Evolutionary conservation across 2,113 vertebrate species (phyloP).

Genomic region (Callipepla squamata): DNA sequence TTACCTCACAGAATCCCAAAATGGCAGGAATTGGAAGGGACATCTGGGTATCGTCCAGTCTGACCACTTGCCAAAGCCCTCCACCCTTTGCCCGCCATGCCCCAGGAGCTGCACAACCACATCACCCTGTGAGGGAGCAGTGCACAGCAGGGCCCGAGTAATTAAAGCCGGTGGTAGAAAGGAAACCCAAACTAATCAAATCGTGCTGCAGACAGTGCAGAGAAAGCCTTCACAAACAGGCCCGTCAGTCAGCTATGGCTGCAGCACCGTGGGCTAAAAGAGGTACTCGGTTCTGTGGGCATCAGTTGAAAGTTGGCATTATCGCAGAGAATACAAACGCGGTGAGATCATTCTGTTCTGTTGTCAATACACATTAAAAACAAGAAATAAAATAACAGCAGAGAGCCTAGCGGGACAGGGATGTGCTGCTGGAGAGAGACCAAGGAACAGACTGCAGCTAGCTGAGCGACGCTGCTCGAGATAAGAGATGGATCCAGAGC

Average conservation of each 20-base stretch:
- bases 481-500: not conserved
- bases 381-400: not conserved
- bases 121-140: not conserved
- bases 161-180: constrained; percentile 32
- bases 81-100: not conserved
- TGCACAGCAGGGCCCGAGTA: constrained; percentile 15
- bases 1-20: not conserved
- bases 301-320: not conserved
- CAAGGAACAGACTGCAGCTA: constrained; percentile 6
- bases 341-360: constrained; percentile 44
- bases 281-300: constrained; percentile 16
- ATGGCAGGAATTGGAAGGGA: no score
- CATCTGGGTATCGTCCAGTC: no score
- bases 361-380: not conserved
- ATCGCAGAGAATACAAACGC: not conserved
- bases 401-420: not conserved
- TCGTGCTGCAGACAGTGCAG: not conserved
- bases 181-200: constrained; percentile 3
- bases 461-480: rapidly evolving
- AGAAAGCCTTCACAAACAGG: not conserved
- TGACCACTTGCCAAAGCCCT: no score
- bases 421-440: not conserved
- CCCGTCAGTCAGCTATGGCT: not conserved
- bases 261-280: constrained; percentile 2
- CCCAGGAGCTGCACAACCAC: not conserved